phyloP scores from a whole-genome alignment of 1,140 invertebrate species.

The Megalopta genalis region DNA sequence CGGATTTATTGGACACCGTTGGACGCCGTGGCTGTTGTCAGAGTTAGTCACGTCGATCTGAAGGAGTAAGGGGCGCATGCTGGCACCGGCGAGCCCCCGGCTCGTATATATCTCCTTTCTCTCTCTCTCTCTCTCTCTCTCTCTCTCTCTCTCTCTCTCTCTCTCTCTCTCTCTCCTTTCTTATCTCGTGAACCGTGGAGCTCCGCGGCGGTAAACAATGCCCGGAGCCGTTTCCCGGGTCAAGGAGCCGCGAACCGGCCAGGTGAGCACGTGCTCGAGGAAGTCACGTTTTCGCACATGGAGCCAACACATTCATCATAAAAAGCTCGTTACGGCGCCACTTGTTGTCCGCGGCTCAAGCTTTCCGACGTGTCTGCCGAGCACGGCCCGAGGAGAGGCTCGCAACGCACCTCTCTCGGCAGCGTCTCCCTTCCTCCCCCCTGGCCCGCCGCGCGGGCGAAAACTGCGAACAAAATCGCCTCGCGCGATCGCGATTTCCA shows the following conservation, averaged over 20 bases:
- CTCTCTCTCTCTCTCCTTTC: conserved; percentile 16
- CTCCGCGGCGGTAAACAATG: conserved; percentile 57
- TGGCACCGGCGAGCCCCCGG: no score
- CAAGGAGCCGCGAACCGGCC: conserved; percentile 57
- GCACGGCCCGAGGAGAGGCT: conserved; percentile 23
- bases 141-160: no score
- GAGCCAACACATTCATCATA: conserved; percentile 46
- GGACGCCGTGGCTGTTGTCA: no score
- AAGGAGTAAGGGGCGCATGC: no score
- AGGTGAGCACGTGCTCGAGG: conserved; percentile 53
- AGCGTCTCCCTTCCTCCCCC: no score
- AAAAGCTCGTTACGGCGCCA: conserved; percentile 62
- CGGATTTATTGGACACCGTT: no score
- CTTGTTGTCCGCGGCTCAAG: conserved; percentile 53
- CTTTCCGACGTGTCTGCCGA: conserved; percentile 51
- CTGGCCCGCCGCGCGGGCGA: no score
- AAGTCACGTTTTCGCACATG: conserved; percentile 59
- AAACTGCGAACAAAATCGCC: conserved; percentile 40
- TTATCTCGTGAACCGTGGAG: conserved; percentile 11
- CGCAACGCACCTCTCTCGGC: not conserved
- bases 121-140: no score
- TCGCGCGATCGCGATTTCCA: conserved; percentile 8
- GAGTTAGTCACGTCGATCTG: no score
- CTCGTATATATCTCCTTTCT: no score
- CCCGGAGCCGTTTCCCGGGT: conserved; percentile 59